phyloP scores from a whole-genome alignment of 2,888 invertebrate species.

The Seira musarum region DNA sequence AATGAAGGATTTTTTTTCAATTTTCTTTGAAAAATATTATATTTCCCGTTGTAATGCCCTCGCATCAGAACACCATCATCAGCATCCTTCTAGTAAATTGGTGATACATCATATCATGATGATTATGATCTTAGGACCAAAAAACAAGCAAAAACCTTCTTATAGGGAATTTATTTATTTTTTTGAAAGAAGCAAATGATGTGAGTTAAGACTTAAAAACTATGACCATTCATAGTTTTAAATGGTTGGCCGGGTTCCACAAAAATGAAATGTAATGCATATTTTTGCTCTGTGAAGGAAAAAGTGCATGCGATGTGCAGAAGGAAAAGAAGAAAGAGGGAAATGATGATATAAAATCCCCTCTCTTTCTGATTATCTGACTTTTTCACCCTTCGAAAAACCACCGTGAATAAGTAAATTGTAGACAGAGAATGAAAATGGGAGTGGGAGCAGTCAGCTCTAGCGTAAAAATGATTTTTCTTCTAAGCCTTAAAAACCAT shows the following conservation, averaged over 20 bases:
- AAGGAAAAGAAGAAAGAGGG: not conserved
- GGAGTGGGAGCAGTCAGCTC: conserved; percentile 6
- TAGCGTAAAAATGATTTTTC: no score
- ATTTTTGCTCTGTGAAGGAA: not conserved
- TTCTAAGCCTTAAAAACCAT: no score
- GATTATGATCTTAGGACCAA: no score
- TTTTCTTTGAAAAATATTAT: not conserved
- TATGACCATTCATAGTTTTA: not conserved
- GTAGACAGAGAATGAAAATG: not conserved
- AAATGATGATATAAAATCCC: not conserved
- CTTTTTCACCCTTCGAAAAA: conserved; percentile 8
- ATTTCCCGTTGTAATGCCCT: conserved; percentile 13
- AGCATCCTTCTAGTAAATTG: no score
- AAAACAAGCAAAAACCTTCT: not conserved
- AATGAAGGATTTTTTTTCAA: conserved; percentile 1
- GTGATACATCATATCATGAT: no score
- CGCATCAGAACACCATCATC: not conserved
- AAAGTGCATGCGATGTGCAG: no score
- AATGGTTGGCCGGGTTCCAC: conserved; percentile 8
- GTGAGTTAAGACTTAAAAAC: not conserved
- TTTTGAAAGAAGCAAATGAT: not conserved
- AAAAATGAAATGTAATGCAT: not conserved
- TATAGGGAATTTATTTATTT: not conserved
- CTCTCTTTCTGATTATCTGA: conserved; percentile 5
- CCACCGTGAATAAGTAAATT: conserved; percentile 3